Conservation (phyloP, 2,888 invertebrate species). For the Xanthia icteritia region DNA sequence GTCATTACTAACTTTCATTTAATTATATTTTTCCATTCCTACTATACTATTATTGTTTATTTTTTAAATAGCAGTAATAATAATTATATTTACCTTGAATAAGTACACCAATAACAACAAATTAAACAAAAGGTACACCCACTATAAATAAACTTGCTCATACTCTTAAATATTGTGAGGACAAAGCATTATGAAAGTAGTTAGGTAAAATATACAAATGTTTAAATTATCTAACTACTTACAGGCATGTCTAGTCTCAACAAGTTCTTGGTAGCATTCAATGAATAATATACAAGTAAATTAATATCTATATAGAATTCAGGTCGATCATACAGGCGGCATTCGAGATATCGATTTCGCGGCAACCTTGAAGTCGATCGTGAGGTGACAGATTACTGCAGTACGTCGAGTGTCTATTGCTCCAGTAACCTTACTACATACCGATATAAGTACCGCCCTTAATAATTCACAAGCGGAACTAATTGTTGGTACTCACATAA, state of each 20-base stretch:
- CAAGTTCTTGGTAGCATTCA: slow-evolving; percentile 68
- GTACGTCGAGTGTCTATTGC: slow-evolving; percentile 67
- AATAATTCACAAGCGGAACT: slow-evolving; percentile 85
- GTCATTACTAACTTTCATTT: slow-evolving; percentile 8
- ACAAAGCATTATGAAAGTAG: slow-evolving; percentile 74
- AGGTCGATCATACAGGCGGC: slow-evolving; percentile 77
- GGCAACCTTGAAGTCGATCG: slow-evolving; percentile 83
- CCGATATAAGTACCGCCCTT: slow-evolving; percentile 78
- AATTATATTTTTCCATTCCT: not conserved
- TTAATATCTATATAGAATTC: slow-evolving; percentile 74
- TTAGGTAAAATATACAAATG: slow-evolving; percentile 64
- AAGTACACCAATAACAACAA: slow-evolving; percentile 26
- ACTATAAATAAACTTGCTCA: slow-evolving; percentile 58
- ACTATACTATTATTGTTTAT: not conserved
- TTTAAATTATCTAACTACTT: slow-evolving; percentile 68
- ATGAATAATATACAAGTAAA: slow-evolving; percentile 69
- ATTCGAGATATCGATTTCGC: slow-evolving; percentile 81
- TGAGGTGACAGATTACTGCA: slow-evolving; percentile 78
- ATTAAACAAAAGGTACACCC: slow-evolving; percentile 40
- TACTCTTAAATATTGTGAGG: slow-evolving; percentile 67
- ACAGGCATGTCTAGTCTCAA: slow-evolving; percentile 43
- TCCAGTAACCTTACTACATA: slow-evolving; percentile 76
- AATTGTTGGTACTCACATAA: slow-evolving; percentile 78
- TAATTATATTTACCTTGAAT: slow-evolving; percentile 44
- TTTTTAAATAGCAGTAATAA: not conserved